Evolutionary conservation across 2,113 vertebrate species (phyloP), one percentile per base, ranked within the genome.

Genomic region (Ictidomys tridecemlineatus): DNA sequence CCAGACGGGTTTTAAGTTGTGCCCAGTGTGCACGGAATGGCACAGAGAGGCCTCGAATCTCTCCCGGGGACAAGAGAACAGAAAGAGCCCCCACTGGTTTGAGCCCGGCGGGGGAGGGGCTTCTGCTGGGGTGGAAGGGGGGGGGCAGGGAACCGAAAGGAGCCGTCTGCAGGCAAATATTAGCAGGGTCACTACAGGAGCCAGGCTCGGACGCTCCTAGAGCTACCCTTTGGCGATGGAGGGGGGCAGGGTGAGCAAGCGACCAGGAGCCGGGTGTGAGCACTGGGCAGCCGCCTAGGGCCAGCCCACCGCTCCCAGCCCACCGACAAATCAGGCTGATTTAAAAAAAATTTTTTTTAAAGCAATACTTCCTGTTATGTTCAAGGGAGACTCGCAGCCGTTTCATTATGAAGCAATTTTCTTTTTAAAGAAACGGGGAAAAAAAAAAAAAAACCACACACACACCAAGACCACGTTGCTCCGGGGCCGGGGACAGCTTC

Each of bases 341-440:
- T 69, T 24, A 37, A 67, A 69, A 65, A 69, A 1, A 8, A 1
- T 30, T 30, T 8, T 42, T 69, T 79, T 97, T 77, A 2, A 72
- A 97, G 53, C 88, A 89, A 14, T 39, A 92, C 61, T 97, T 98
- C 96, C 97, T 97, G 91, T 97, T 95, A 85, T 88, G 93, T n/a
- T 94, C 72, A 51, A 90, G 76, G 79, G 92, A 96, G 67, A 32
- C 65, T 32, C 12, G 80, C 76, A 76, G 70, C 77, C 58, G 17
- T 91, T 94, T 94, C 77, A 85, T 89, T 91, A 95, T 91, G 82
- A 96, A 96, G 95, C 96, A 97, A 80, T 96, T 96, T 82, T 92
- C 89, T 94, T 89, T 90, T 88, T 83, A 94, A 78, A 72, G 63
- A 76, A 70, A 53, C 26, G 1, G 3, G 42, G 39, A 20, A n/a